Evolutionary conservation across 2,113 vertebrate species (phyloP).

Genomic region (Oncorhynchus masou): DNA sequence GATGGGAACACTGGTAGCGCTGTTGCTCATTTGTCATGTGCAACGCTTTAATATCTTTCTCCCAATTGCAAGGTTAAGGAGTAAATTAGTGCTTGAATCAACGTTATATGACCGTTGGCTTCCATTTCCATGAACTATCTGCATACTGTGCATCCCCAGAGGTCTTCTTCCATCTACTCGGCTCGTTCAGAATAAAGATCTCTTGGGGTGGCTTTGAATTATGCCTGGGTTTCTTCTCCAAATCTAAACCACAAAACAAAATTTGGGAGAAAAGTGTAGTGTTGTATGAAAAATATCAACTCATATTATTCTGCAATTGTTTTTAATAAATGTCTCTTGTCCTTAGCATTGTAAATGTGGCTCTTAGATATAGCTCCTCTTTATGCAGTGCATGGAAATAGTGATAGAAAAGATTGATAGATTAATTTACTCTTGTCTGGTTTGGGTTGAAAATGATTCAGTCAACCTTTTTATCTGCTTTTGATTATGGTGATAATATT

Average conservation of each 20-base stretch:
- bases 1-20: neutral
- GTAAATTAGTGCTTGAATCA: neutral
- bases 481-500: too few relatives aligned
- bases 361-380: neutral
- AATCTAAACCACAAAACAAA: neutral
- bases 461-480: too few relatives aligned
- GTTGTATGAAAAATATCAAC: neutral
- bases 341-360: conserved; percentile 3
- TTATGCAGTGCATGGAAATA: too few relatives aligned
- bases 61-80: neutral
- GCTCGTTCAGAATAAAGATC: neutral
- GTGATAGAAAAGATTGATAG: neutral
- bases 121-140: neutral
- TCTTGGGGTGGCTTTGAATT: too few relatives aligned
- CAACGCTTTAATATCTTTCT: neutral
- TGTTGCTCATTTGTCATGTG: neutral
- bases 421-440: neutral
- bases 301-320: neutral
- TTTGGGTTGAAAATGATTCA: neutral
- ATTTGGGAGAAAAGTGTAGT: neutral
- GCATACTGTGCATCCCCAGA: neutral
- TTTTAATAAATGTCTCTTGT: conserved; percentile 7
- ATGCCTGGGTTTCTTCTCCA: neutral
- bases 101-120: neutral
- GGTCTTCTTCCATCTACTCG: neutral